A percentile compares a stretch with the other conserved stretches of the same genome.
These are phyloP conservation scores for Vanacampus margaritifer DNA, from an alignment of 2,113 vertebrate species.

Conservation along the genomic window DNA sequence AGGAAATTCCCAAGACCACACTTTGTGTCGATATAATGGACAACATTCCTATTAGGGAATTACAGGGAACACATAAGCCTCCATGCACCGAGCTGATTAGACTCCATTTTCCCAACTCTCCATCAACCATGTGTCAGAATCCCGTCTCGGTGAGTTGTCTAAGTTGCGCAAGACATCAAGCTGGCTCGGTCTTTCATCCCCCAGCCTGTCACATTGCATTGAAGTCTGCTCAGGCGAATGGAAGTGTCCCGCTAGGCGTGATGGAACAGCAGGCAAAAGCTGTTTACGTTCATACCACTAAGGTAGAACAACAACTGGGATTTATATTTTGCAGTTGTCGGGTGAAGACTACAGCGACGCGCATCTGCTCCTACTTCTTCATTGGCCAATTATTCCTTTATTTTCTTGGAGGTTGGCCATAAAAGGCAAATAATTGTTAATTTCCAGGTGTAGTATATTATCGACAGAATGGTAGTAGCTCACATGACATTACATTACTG, in stretches of 20 bases:
- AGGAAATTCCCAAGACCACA: neutral
- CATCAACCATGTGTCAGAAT: conserved; percentile 16
- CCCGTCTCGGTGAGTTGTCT: conserved; percentile 6
- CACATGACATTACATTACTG: too few species aligned
- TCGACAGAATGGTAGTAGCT: too few species aligned
- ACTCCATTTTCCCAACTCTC: neutral
- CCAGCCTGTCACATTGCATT: conserved; percentile 46
- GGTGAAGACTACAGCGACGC: neutral
- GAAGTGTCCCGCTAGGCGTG: conserved; percentile 51
- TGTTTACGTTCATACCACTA: conserved; percentile 56
- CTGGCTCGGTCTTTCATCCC: conserved; percentile 40
- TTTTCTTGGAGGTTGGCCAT: neutral
- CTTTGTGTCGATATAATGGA: neutral
- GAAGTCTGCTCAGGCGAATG: conserved; percentile 37
- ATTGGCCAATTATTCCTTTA: neutral
- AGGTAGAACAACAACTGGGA: conserved; percentile 27
- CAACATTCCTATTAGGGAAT: conserved; percentile 11
- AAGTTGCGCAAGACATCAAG: conserved; percentile 23
- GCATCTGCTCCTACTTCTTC: too few species aligned
- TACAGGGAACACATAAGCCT: conserved; percentile 5
- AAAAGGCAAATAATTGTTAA: too few species aligned
- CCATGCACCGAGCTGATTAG: conserved; percentile 3
- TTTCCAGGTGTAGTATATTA: too few species aligned
- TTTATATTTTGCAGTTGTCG: conserved; percentile 22
- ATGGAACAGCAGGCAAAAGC: conserved; percentile 46